phyloP scores from a whole-genome alignment of 2,888 invertebrate species.

The Apamea epomidion region DNA sequence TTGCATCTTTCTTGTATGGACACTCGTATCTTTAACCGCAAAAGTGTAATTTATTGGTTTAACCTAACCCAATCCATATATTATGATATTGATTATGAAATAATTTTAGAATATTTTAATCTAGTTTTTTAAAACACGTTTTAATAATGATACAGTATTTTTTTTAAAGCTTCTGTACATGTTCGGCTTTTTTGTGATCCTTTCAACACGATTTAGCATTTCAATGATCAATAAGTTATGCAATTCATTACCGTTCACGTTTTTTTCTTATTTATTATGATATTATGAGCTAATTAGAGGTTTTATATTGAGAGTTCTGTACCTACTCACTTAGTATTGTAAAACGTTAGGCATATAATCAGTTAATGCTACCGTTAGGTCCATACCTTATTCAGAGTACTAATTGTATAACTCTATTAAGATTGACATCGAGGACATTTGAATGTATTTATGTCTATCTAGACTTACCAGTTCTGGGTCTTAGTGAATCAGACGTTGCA shows the following conservation, averaged over 20 bases:
- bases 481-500: neutral
- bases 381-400: slow-evolving; percentile 24
- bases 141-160: neutral
- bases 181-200: slow-evolving; percentile 7
- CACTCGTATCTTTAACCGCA: slow-evolving; percentile 5
- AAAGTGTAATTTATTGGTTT: slow-evolving; percentile 16
- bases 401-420: slow-evolving; percentile 46
- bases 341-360: slow-evolving; percentile 38
- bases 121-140: neutral
- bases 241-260: slow-evolving; percentile 19
- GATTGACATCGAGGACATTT: slow-evolving; percentile 54
- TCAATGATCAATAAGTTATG: slow-evolving; percentile 4
- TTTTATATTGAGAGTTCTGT: slow-evolving; percentile 23
- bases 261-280: neutral
- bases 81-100: slow-evolving; percentile 11
- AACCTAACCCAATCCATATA: neutral
- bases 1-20: slow-evolving; percentile 16
- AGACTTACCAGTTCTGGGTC: slow-evolving; percentile 3
- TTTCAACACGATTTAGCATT: slow-evolving; percentile 31
- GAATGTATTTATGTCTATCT: slow-evolving; percentile 13
- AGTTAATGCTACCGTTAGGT: slow-evolving; percentile 27
- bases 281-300: slow-evolving; percentile 25
- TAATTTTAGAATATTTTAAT: neutral
- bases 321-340: slow-evolving; percentile 30
- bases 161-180: neutral